Conservation (phyloP, 2,888 invertebrate genomes). For the Trachelus iudaicus region DNA sequence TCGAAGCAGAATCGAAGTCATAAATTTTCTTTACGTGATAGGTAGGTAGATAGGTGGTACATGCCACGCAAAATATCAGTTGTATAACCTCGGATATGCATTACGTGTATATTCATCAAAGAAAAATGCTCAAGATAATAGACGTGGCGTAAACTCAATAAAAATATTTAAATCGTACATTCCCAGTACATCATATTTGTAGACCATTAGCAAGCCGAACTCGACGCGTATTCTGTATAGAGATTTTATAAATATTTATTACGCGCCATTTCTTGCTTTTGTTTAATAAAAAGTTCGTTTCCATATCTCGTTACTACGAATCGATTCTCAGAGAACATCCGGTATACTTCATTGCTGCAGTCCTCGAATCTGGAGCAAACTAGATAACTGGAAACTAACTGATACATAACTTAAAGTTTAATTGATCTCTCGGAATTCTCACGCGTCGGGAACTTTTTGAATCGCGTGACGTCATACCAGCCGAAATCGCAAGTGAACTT, state of each 20-base stretch:
- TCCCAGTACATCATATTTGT: neutral
- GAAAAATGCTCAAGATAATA: neutral
- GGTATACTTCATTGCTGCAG: neutral
- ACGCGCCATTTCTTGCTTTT: too few species aligned
- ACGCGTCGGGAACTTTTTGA: conserved; percentile 11
- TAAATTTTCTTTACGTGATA: neutral
- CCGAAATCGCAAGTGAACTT: neutral
- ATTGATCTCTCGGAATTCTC: neutral
- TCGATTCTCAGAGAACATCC: neutral
- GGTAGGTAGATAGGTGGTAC: neutral
- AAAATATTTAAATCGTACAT: neutral
- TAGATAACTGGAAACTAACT: conserved; percentile 1
- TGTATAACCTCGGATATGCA: neutral
- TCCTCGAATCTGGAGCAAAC: conserved; percentile 5
- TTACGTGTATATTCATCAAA: neutral
- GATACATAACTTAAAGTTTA: neutral
- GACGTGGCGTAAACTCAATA: too few species aligned
- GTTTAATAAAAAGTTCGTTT: neutral
- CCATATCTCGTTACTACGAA: neutral
- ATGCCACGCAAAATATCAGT: neutral
- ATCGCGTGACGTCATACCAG: neutral
- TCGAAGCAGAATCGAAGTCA: neutral
- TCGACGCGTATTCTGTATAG: neutral
- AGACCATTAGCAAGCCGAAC: neutral
- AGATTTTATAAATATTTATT: too few species aligned